Base-by-base conservation (phyloP, 2,797 vertebrate species). In the Silurus aristotelis region DNA sequence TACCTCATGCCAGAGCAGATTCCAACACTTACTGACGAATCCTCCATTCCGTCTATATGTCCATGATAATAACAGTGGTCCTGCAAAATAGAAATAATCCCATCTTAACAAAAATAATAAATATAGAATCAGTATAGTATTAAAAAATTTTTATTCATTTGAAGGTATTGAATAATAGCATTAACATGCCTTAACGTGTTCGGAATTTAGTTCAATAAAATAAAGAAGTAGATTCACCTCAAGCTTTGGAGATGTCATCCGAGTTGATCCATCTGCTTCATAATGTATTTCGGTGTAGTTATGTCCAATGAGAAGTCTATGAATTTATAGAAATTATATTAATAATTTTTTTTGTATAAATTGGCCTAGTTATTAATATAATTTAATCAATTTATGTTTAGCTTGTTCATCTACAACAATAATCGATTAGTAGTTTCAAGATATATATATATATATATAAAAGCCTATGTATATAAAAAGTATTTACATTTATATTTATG, bases 51-150 rank as follows among this genome's bases (percentile, higher is more conserved):
- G 20, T 90, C 88, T 55, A 99, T 87, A 0, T 91, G 90, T 13
- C 97, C 97, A 27, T 99, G 97, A 83, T 99, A 99, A 90, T 94
- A 96, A 90, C 97, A 98, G 85, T 96, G 96, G 5, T 97, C 96
- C 97, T 98, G 90, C 1, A 46, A 0, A 6, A 52, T 17, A 83
- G 75, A 25, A 67, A n/a, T 22, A 76, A 12, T 38, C 19, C 22
- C 22, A 25, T 48, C 43, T 48, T 48, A n/a, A 15, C 2, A 52
- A 52, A 52, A 52, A 10, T 52, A 52, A 52, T 10, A 52, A 52
- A 0, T 52, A 52, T 10, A 52, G 6, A 7, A 52, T 52, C 10
- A 10, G 48, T 52, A 52, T 52, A 52, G 10, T 52, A 52, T 25
- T 13, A 8, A 58, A 10, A 13, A 4, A 13, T 43, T 22, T 6